These are phyloP conservation scores for Thaleichthys pacificus DNA, from an alignment of 2,797 vertebrate genomes.

Conservation along the genomic window DNA sequence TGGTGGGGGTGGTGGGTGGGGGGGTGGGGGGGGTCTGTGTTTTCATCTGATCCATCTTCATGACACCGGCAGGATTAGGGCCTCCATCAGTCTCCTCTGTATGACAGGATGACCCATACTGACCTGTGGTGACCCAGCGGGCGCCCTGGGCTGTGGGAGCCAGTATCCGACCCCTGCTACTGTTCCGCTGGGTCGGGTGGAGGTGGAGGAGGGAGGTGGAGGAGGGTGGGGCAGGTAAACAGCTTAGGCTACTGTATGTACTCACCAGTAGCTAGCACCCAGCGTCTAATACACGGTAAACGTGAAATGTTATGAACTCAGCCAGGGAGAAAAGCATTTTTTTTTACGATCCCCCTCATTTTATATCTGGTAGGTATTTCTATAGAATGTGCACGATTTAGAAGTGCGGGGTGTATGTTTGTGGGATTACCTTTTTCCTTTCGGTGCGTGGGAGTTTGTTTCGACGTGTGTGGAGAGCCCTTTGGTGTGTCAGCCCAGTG, in stretches of 20 bases:
- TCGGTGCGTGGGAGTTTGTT: neutral
- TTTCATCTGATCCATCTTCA: slow-evolving; percentile 76
- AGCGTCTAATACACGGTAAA: neutral
- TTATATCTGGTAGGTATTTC: too few species aligned
- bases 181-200: neutral
- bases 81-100: slow-evolving; percentile 63
- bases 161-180: slow-evolving; percentile 49
- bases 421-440: neutral
- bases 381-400: too few species aligned
- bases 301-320: neutral
- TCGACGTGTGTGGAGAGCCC: neutral
- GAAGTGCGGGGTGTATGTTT: neutral
- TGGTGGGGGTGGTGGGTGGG: neutral
- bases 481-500: neutral
- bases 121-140: slow-evolving; percentile 45
- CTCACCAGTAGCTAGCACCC: neutral
- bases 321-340: neutral
- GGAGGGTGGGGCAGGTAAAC: too few species aligned
- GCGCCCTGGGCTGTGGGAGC: slow-evolving; percentile 63
- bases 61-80: slow-evolving; percentile 70
- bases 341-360: too few species aligned
- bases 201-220: too few species aligned
- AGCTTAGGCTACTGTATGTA: neutral
- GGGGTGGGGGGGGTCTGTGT: slow-evolving; percentile 37
- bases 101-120: slow-evolving; percentile 60